Conservation (phyloP, 2,888 invertebrate species). For the Apoderus coryli region DNA sequence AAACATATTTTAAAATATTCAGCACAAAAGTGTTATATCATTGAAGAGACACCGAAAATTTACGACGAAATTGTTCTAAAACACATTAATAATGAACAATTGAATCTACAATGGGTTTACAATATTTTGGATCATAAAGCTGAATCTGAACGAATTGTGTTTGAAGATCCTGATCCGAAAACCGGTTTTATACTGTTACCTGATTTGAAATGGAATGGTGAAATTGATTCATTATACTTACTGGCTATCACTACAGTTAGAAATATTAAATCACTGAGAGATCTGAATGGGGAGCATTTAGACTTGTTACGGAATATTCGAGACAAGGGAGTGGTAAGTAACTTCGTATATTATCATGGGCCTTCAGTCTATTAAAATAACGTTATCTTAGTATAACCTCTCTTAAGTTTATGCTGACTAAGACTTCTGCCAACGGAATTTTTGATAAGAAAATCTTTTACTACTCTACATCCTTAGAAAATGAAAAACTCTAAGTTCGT, state of each 20-base stretch:
- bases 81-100: conserved; percentile 54
- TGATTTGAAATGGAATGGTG: conserved; percentile 94
- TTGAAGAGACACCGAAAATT: conserved; percentile 72
- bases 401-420: too few species aligned
- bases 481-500: too few species aligned
- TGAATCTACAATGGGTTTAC: conserved; percentile 88
- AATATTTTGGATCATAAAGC: conserved; percentile 88
- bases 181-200: conserved; percentile 81
- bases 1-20: conserved; percentile 83
- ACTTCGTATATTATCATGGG: too few species aligned
- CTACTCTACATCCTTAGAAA: too few species aligned
- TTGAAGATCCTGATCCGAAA: conserved; percentile 61
- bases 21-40: conserved; percentile 53
- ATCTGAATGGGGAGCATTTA: conserved; percentile 63
- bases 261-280: conserved; percentile 70
- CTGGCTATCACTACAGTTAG: conserved; percentile 63
- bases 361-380: too few species aligned
- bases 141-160: conserved; percentile 77
- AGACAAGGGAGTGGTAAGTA: conserved; percentile 53
- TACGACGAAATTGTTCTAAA: conserved; percentile 70
- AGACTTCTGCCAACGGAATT: too few species aligned
- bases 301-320: conserved; percentile 70
- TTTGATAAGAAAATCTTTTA: too few species aligned
- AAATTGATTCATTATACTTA: conserved; percentile 65
- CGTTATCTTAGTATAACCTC: too few species aligned